Conservation (phyloP, 2,888 invertebrate genomes). For the Temnothorax unifasciatus region DNA sequence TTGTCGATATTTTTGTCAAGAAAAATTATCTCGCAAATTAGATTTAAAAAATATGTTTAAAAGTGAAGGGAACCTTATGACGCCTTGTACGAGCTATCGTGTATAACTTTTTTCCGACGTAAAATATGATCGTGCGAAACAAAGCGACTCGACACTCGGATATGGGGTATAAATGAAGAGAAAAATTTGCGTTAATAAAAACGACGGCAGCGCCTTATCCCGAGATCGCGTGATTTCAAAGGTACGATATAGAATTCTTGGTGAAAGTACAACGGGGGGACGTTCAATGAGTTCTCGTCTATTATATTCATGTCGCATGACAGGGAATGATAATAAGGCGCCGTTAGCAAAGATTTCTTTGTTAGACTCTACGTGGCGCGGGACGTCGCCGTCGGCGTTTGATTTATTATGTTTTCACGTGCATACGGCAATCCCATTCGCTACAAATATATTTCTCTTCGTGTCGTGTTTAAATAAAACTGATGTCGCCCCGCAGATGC, state of each 20-base stretch:
- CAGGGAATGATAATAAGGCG: conserved; percentile 64
- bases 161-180: conserved; percentile 47
- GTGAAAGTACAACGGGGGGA: conserved; percentile 38
- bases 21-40: conserved; percentile 6
- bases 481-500: conserved; percentile 47
- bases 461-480: conserved; percentile 43
- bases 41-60: not conserved
- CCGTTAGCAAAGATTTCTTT: conserved; percentile 57
- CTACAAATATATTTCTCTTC: conserved; percentile 48
- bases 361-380: conserved; percentile 38
- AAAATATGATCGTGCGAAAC: conserved; percentile 36
- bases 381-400: conserved; percentile 50
- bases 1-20: not conserved
- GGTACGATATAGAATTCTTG: conserved; percentile 42
- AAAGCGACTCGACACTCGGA: conserved; percentile 34
- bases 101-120: conserved; percentile 20
- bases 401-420: conserved; percentile 58
- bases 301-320: conserved; percentile 60
- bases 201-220: conserved; percentile 6
- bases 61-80: not conserved
- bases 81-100: not conserved
- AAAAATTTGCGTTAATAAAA: conserved; percentile 50
- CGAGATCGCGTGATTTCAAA: conserved; percentile 43
- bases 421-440: conserved; percentile 46
- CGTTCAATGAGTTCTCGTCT: conserved; percentile 61